Conservation (phyloP, 2,888 invertebrate species). For the Melitaea athalia region DNA sequence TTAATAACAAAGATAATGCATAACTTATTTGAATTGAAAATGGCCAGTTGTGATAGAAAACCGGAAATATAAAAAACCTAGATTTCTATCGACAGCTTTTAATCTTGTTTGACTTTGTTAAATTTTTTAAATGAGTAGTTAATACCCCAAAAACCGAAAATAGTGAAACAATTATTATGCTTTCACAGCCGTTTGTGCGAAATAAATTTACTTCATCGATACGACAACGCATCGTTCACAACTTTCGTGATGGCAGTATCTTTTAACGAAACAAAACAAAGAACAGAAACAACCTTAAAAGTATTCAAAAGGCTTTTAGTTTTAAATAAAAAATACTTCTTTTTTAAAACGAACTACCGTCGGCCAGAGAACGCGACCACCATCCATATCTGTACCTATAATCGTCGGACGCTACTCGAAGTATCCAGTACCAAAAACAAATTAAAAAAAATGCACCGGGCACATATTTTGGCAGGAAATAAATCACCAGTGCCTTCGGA, state of each 20-base stretch:
- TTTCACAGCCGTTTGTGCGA: not conserved
- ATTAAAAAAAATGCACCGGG: conserved; percentile 60
- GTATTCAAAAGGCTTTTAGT: conserved; percentile 64
- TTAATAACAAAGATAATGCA: not conserved
- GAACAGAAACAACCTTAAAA: conserved; percentile 52
- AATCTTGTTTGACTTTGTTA: not conserved
- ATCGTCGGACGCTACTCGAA: conserved; percentile 79
- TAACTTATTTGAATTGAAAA: not conserved
- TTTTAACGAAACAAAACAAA: conserved; percentile 61
- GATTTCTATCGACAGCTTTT: not conserved
- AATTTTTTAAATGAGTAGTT: too few species aligned
- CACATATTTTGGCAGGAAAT: conserved; percentile 81
- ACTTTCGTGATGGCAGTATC: conserved; percentile 57
- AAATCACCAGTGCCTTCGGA: conserved; percentile 74
- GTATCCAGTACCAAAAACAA: conserved; percentile 70
- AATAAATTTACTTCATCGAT: conserved; percentile 27
- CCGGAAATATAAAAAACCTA: not conserved
- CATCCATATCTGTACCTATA: conserved; percentile 71
- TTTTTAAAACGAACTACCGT: conserved; percentile 75
- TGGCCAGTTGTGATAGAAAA: not conserved
- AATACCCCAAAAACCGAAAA: not conserved
- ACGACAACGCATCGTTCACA: conserved; percentile 35
- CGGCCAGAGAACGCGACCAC: conserved; percentile 69
- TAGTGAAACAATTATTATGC: not conserved
- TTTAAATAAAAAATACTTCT: conserved; percentile 55